Conservation (phyloP, 1,140 invertebrate genomes). For the Acromyrmex charruanus region DNA sequence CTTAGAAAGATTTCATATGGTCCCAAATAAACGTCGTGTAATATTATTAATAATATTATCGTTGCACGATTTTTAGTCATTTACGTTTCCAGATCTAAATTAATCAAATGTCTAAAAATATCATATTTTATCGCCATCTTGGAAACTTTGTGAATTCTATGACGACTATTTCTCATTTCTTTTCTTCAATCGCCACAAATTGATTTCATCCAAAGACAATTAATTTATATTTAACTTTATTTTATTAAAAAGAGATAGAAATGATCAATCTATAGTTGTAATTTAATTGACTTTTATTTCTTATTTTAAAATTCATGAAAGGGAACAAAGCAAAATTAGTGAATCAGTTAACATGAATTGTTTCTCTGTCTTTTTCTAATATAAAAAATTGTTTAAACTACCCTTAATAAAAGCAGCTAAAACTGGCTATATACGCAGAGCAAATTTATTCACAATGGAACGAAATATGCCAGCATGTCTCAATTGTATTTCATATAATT, state of each 20-base stretch:
- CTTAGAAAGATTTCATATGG: not conserved
- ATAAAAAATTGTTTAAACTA: slow-evolving; percentile 20
- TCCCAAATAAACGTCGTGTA: slow-evolving; percentile 5
- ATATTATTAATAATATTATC: slow-evolving; percentile 29
- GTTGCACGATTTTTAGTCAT: not conserved
- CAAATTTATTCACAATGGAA: slow-evolving; percentile 31
- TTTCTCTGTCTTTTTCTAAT: not conserved
- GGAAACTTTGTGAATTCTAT: not conserved
- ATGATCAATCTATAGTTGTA: slow-evolving; percentile 10
- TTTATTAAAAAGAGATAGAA: not conserved
- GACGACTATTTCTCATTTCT: not conserved
- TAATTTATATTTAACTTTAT: slow-evolving; percentile 16
- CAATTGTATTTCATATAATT: slow-evolving; percentile 29
- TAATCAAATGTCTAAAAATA: slow-evolving; percentile 33
- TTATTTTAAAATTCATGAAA: not conserved
- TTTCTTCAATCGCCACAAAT: not conserved
- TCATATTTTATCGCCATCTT: not conserved
- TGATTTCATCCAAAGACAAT: not conserved
- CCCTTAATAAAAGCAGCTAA: not conserved
- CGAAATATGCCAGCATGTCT: not conserved
- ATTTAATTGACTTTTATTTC: not conserved
- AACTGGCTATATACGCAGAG: not conserved
- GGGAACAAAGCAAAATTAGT: slow-evolving; percentile 7
- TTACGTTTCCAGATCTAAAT: slow-evolving; percentile 4
- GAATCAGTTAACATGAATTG: slow-evolving; percentile 17